These are phyloP conservation scores for Cossypha dichroa DNA, from an alignment of 2,797 vertebrate genomes.

Conservation along the genomic window DNA sequence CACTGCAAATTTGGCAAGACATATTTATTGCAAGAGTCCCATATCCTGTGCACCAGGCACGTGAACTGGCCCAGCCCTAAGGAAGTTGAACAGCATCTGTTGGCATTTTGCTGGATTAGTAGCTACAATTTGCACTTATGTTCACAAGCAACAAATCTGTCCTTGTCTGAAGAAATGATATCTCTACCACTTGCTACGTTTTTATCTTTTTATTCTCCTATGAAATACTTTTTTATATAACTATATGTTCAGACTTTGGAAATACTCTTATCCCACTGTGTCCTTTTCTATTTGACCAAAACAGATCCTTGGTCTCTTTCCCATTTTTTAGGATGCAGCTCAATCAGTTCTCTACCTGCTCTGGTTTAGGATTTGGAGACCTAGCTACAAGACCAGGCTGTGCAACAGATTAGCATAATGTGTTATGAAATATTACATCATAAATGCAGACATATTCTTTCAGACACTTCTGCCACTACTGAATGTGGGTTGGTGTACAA, in stretches of 20 bases:
- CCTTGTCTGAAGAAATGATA: neutral
- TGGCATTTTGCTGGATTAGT: neutral
- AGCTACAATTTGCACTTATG: conserved; percentile 24
- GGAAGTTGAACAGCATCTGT: neutral
- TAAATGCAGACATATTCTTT: neutral
- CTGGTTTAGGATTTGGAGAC: neutral
- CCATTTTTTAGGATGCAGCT: neutral
- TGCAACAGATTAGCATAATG: neutral
- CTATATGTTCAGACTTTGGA: neutral
- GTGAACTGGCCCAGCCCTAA: neutral
- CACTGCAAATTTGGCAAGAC: neutral
- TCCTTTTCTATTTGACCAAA: neutral
- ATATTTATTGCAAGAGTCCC: neutral
- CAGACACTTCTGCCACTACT: neutral
- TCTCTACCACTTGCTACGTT: neutral
- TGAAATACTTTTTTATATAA: neutral
- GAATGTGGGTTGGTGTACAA: neutral
- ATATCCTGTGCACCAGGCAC: neutral
- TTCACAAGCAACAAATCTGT: neutral
- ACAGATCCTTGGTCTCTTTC: neutral
- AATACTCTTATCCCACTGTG: neutral
- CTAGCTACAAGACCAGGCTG: neutral
- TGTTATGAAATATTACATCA: neutral
- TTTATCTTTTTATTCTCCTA: neutral
- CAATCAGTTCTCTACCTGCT: neutral